Conservation (phyloP, 2,113 vertebrate species). For the Xiphias gladius region DNA sequence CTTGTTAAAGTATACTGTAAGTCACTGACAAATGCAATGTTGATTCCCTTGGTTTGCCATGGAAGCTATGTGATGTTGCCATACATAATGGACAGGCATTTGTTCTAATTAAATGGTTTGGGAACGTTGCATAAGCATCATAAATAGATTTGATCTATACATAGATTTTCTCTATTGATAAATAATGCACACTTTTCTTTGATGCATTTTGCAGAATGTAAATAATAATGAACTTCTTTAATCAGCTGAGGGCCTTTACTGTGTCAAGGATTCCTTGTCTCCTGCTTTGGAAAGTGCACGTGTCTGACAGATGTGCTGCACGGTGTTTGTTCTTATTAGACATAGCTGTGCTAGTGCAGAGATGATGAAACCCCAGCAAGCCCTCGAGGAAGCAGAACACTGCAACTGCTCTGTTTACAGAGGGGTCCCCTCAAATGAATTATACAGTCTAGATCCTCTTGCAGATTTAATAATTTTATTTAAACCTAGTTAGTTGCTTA, state of each 20-base stretch:
- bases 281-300: constrained; percentile 32
- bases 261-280: constrained; percentile 36
- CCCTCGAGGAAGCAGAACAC: constrained; percentile 58
- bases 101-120: constrained; percentile 21
- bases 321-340: constrained; percentile 64
- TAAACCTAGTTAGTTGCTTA: constrained; percentile 35
- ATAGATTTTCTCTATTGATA: constrained; percentile 29
- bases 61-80: background rate
- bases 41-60: constrained; percentile 26
- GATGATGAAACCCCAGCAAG: constrained; percentile 67
- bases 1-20: constrained; percentile 32
- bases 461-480: constrained; percentile 61
- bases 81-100: background rate
- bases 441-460: constrained; percentile 56
- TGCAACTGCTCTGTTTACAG: constrained; percentile 53
- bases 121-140: constrained; percentile 2
- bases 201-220: constrained; percentile 42
- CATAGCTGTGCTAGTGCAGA: constrained; percentile 39
- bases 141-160: constrained; percentile 20
- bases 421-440: constrained; percentile 69
- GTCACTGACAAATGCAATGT: constrained; percentile 36
- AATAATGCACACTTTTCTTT: constrained; percentile 46
- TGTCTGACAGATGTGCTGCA: constrained; percentile 51
- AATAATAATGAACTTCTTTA: constrained; percentile 45
- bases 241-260: constrained; percentile 31